phyloP scores from a whole-genome alignment of 2,888 invertebrate genomes.

The Crossocerus cetratus region DNA sequence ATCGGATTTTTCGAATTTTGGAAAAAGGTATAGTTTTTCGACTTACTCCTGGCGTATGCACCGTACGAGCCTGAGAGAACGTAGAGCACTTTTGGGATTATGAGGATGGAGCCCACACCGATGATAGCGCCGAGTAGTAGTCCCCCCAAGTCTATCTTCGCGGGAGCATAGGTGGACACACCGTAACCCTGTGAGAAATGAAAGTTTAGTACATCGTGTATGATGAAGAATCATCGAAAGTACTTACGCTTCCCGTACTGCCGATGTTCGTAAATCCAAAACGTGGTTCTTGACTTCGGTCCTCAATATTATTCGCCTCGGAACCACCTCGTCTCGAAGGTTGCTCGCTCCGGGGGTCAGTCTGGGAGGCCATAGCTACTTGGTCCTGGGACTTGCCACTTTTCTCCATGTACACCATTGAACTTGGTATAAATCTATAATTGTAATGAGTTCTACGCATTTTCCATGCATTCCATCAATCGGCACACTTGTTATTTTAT shows the following conservation, averaged over 20 bases:
- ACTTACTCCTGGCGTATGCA: slow-evolving; percentile 85
- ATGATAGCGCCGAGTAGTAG: slow-evolving; percentile 88
- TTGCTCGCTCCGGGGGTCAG: slow-evolving; percentile 57
- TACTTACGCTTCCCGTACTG: slow-evolving; percentile 70
- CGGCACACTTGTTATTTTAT: background rate
- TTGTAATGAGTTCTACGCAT: too few species aligned
- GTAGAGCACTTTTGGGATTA: slow-evolving; percentile 88
- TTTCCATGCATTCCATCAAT: background rate
- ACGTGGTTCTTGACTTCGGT: slow-evolving; percentile 73
- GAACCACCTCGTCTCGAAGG: slow-evolving; percentile 51
- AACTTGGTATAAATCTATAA: slow-evolving; percentile 77
- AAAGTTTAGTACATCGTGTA: background rate
- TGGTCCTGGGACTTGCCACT: slow-evolving; percentile 67
- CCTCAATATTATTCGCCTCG: slow-evolving; percentile 60
- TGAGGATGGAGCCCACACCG: slow-evolving; percentile 88
- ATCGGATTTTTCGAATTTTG: background rate
- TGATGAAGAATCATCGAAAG: too few species aligned
- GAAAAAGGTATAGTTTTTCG: background rate
- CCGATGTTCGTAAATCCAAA: slow-evolving; percentile 75
- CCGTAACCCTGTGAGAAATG: slow-evolving; percentile 69
- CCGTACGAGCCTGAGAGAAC: slow-evolving; percentile 84
- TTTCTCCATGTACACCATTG: slow-evolving; percentile 69
- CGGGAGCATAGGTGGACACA: slow-evolving; percentile 83
- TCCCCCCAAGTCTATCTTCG: slow-evolving; percentile 90
- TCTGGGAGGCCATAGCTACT: slow-evolving; percentile 65